These are phyloP conservation scores for Emydocephalus ijimae DNA, from an alignment of 2,113 vertebrate species.

Conservation along the genomic window DNA sequence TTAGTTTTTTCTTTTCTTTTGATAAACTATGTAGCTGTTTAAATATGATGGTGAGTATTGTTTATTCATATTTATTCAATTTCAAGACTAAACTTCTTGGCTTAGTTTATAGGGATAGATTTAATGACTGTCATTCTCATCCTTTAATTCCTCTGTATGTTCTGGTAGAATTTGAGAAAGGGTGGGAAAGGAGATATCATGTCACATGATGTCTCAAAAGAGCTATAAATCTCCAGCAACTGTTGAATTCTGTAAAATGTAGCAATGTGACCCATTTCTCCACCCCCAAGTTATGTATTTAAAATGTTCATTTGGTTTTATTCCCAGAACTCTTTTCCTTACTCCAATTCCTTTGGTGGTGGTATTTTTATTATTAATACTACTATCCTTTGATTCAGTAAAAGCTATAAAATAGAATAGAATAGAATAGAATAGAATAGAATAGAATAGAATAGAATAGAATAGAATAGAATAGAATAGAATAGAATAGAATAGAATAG, in stretches of 20 bases:
- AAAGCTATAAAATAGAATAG: not conserved
- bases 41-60: not conserved
- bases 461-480: no score
- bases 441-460: no score
- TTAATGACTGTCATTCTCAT: not conserved
- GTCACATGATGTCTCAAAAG: not conserved
- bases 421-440: no score
- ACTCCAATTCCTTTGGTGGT: not conserved
- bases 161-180: not conserved
- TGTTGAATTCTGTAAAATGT: not conserved
- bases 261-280: not conserved
- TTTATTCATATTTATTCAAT: not conserved
- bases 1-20: not conserved
- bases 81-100: not conserved
- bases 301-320: not conserved
- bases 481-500: no score
- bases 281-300: not conserved
- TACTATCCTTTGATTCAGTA: not conserved
- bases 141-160: not conserved
- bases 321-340: not conserved
- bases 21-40: not conserved
- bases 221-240: not conserved
- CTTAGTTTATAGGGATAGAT: not conserved
- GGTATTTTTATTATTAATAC: not conserved
- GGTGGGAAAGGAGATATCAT: not conserved